Conservation (phyloP, 2,888 invertebrate genomes). For the Hybos culiciformis region DNA sequence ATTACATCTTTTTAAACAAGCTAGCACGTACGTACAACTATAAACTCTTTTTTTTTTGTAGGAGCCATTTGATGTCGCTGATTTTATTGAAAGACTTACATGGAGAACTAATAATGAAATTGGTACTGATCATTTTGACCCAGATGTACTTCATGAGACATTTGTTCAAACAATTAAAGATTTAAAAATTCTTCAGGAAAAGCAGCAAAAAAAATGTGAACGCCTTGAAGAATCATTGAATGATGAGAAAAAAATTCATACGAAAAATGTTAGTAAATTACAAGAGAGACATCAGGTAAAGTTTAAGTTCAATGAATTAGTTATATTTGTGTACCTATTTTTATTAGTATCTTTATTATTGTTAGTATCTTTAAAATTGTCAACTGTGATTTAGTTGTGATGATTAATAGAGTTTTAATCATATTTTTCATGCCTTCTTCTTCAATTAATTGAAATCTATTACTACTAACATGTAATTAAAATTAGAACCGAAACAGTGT, state of each 20-base stretch:
- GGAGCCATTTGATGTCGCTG: conserved; percentile 95
- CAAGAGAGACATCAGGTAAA: conserved; percentile 73
- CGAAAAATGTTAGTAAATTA: conserved; percentile 63
- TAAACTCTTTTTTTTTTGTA: conserved; percentile 33
- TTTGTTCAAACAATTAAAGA: conserved; percentile 88
- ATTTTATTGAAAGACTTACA: conserved; percentile 92
- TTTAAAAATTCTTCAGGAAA: conserved; percentile 60
- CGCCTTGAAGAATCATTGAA: conserved; percentile 65
- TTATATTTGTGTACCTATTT: neutral
- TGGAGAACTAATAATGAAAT: conserved; percentile 77
- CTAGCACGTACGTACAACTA: neutral
- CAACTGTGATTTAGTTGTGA: too few relatives aligned
- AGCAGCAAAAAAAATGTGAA: conserved; percentile 75
- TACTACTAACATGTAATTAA: too few relatives aligned
- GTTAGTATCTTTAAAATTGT: too few relatives aligned
- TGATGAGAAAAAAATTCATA: conserved; percentile 76
- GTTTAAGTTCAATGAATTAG: conserved; percentile 1
- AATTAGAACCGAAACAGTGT: too few relatives aligned
- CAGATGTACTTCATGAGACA: conserved; percentile 74
- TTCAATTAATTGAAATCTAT: too few relatives aligned
- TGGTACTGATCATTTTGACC: conserved; percentile 65
- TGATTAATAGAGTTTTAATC: too few relatives aligned
- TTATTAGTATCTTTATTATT: conserved; percentile 2
- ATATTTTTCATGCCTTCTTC: too few relatives aligned
- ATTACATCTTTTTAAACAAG: too few relatives aligned